Percentiles rank a stretch among this genome's conserved stretches.
Evolutionary conservation across 2,888 invertebrate species (phyloP).

Genomic region (Cantharis lateralis): DNA sequence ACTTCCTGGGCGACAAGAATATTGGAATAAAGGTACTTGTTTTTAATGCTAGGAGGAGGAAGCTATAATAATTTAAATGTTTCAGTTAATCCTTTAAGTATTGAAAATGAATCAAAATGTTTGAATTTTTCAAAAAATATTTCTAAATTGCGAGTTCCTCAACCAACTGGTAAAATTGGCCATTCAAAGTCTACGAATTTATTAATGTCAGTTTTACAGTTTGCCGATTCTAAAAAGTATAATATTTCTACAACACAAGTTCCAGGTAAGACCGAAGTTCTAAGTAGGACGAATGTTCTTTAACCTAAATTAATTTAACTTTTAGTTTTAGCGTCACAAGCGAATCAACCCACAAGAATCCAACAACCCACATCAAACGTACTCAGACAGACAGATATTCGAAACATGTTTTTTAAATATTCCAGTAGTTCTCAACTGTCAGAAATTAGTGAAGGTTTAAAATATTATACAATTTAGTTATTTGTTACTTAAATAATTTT

Average conservation of each 20-base stretch:
- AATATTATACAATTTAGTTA: background rate
- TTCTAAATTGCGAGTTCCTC: slow-evolving; percentile 59
- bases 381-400: slow-evolving; percentile 61
- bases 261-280: slow-evolving; percentile 48
- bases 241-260: slow-evolving; percentile 57
- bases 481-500: background rate
- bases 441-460: background rate
- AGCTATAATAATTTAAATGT: background rate
- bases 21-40: slow-evolving; percentile 40
- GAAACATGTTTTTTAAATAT: slow-evolving; percentile 61
- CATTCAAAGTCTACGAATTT: slow-evolving; percentile 59
- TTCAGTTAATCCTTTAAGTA: slow-evolving; percentile 33
- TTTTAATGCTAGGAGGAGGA: background rate
- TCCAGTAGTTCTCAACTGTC: background rate
- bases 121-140: slow-evolving; percentile 54
- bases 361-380: slow-evolving; percentile 43
- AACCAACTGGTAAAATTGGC: slow-evolving; percentile 55
- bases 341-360: background rate
- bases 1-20: slow-evolving; percentile 34
- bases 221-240: slow-evolving; percentile 59
- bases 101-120: background rate
- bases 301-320: too few species aligned
- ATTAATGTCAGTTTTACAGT: slow-evolving; percentile 57
- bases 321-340: slow-evolving; percentile 16
- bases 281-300: too few species aligned